Base-by-base conservation (phyloP, 2,888 invertebrate genomes). In the Tanypteryx hageni region DNA sequence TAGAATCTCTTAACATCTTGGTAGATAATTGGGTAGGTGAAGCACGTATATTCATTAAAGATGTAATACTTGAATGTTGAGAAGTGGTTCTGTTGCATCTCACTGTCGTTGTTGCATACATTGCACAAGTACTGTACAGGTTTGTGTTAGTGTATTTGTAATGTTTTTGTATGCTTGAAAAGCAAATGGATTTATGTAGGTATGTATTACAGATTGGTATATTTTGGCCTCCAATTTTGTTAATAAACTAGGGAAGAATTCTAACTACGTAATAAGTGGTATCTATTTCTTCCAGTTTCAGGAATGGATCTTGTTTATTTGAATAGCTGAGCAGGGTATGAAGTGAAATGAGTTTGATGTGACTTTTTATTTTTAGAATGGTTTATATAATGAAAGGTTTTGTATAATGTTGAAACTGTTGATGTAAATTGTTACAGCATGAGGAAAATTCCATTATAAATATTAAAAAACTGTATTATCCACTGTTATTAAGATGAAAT, bases 121-220 rank as follows among this genome's bases (percentile, higher is more conserved):
- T 89, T 89, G 89, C 89, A 89, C 89, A 89, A 89, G 89, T 89
- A 64, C 64, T 89, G 89, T 89, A 89, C 89, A 89, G 89, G 89
- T 64, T 89, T 89, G 56, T 85, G 89, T 89, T 89, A 31, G 68
- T 89, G 89, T 89, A 89, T 89, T 89, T 89, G 64, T 89, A 61
- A 64, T 89, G 64, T 89, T 89, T 89, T 89, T 61, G 89, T 89
- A 64, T 89, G 89, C 89, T 89, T 89, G 89, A 89, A 89, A 64
- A 89, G 16, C 56, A 18, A n/a, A 89, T 44, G 18, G 61, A 64
- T 68, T 61, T 56, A 89, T 89, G n/a, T n/a, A n/a, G n/a, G n/a
- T n/a, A n/a, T n/a, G 89, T 27, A 64, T 89, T 89, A 89, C 44
- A 68, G 64, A 89, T 64, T 89, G 64, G 64, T 89, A 64, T 89